Evolutionary conservation across 2,888 invertebrate species (phyloP).

Genomic region (Cerastis leucographa): DNA sequence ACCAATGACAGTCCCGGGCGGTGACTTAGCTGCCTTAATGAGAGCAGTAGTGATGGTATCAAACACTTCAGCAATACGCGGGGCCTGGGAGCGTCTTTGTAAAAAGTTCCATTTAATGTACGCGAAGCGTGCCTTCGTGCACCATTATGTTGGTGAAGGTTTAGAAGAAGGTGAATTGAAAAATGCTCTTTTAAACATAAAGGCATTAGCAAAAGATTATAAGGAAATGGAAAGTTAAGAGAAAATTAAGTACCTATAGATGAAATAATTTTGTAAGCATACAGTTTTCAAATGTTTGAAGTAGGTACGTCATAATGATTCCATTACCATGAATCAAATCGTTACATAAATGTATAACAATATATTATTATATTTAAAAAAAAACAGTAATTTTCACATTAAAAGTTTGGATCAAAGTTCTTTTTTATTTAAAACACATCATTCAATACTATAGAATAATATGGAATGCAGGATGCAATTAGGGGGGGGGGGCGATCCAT

Average conservation of each 20-base stretch:
- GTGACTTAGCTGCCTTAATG: conserved; percentile 93
- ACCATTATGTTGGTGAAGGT: conserved; percentile 95
- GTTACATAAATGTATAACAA: neutral
- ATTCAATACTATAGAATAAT: neutral
- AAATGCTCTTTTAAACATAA: conserved; percentile 92
- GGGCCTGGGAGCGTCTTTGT: conserved; percentile 95
- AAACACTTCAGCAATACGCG: conserved; percentile 94
- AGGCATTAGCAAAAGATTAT: conserved; percentile 92
- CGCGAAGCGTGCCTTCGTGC: conserved; percentile 96
- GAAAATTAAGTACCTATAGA: conserved; percentile 55
- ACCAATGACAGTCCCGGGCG: conserved; percentile 94
- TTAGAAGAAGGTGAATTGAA: conserved; percentile 92
- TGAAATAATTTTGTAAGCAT: conserved; percentile 15
- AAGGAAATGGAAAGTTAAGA: conserved; percentile 91
- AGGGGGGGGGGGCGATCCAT: no score
- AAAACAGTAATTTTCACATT: neutral
- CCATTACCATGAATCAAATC: neutral
- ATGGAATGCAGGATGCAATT: neutral
- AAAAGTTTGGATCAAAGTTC: neutral
- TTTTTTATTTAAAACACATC: neutral
- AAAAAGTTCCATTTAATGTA: conserved; percentile 96
- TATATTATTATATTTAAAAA: neutral
- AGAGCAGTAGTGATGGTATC: conserved; percentile 96
- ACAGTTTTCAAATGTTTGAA: neutral
- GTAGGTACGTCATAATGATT: neutral